Base-by-base conservation (phyloP, 2,797 vertebrate genomes). In the Pipistrellus pygmaeus region DNA sequence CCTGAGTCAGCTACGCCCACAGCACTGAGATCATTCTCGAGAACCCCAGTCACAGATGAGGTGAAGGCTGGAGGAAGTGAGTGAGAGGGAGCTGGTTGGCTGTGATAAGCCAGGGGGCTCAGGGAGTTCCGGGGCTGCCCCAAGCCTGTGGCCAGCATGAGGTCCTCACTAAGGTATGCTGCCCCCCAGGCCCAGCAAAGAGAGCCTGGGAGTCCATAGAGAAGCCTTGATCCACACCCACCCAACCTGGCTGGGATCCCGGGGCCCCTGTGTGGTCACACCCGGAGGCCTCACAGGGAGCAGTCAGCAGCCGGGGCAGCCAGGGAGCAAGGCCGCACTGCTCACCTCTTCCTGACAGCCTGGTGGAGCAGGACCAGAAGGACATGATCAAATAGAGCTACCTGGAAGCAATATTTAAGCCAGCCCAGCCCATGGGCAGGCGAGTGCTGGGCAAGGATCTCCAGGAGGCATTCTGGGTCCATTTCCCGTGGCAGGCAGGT, bases 21-120 rank as follows among this genome's bases (percentile, higher is more conserved):
- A 0, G 35, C 5, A 0, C 94, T 92, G 88, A 96, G 85, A 5
- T 95, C 92, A 95, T 69, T 51, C 44, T n/a, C 30, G 15, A 72
- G 46, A 14, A 30, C 5, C 78, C n/a, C 32, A 8, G 10, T 10
- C 15, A 2, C 82, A 89, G 35, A 13, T 38, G 0, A 0, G 6
- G 41, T 27, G 18, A 4, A 51, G 64, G 84, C 25, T 1, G 2
- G 60, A 35, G 66, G 44, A 9, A 27, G 66, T 3, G 1, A 8
- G 27, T 44, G 9, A 18, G 64, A 46, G 9, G 64, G 46, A 80
- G n/a, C 85, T 27, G 62, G 71, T 21, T 7, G 20, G 12, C 48
- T 0, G 5, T 3, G 11, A 35, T 32, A 13, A 32, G 64, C 10
- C 2, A 0, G 9, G 12, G 44, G 83, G 83, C n/a, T 5, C 35